Evolutionary conservation across 2,888 invertebrate species (phyloP), one percentile per base, ranked within the genome.

Genomic region (Drosophila merina): DNA sequence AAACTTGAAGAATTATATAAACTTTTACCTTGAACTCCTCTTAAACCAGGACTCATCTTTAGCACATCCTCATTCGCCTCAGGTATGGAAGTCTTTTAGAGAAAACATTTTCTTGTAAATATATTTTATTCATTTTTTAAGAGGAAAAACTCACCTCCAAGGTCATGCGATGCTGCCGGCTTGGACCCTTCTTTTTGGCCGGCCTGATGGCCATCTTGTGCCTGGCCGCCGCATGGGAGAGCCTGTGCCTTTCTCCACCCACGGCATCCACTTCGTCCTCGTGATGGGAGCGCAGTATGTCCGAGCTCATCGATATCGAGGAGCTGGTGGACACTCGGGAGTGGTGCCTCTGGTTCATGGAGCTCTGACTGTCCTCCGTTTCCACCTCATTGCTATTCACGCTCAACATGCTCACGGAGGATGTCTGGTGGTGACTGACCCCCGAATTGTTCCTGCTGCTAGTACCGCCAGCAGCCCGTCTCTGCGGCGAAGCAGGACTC

Each of bases 121-220:
- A 47, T 1, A 31, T 1, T 20, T 20, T 0, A 30, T 33, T 9
- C 14, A 10, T 0, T 4, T n/a, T 12, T 0, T 12, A 4, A 36
- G 1, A 1, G n/a, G n/a, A 4, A n/a, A 5, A 36, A 57, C 79
- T 77, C 76, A 93, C 93, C 91, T 93, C 93, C 62, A 92, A 90
- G 10, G 92, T 93, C 90, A 94, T 93, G 90, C 95, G 94, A 85
- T 95, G 93, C 67, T 95, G 92, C 52, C 95, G 91, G 4, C 95
- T 95, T 28, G 95, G 95, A 72, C 95, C 95, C 90, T 96, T 95
- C 64, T 95, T 96, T 80, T 95, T 93, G 72, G 94, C 94, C 26
- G 96, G 96, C 49, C 95, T 93, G 64, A 96, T 94, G 51, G 96
- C 94, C 93, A 96, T 96, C 92, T 95, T 95, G 92, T 96, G 96